Base-by-base conservation (phyloP, 2,888 invertebrate species). In the Phengaris alcon region DNA sequence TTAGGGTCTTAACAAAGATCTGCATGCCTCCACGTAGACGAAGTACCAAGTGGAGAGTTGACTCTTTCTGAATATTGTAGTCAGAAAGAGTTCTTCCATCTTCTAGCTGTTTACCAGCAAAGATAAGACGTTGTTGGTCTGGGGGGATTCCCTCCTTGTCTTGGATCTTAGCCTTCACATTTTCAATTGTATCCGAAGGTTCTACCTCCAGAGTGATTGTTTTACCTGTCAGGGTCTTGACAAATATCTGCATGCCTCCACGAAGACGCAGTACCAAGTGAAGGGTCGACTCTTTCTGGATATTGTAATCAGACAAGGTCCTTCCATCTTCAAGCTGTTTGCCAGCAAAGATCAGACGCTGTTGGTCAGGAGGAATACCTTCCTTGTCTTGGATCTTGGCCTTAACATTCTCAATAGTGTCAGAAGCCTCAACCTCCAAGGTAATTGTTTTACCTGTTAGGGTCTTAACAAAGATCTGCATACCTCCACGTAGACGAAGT, bases 301-400 rank as follows among this genome's bases (percentile, higher is more conserved):
- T 87, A 0, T 87, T 87, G 69, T 86, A 85, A 69, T 86, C 84
- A 0, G 85, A 85, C 0, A 86, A 75, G 0, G 85, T 86, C 75
- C 86, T 84, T 0, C 88, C 88, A 77, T 88, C 88, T 78, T 88
- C 90, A 82, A 90, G 59, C 86, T 80, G 79, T 6, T 85, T 85
- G 0, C 85, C 85, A 0, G 85, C 85, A 35, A 85, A 85, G 22
- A 85, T 85, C 5, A 85, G 57, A 75, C 77, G 79, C 81, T 90
- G 90, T 72, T 90, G 90, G 79, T 90, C 90, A 87, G 95, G 95
- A 2, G 95, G 94, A 78, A 95, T 95, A 3, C 94, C 94, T 75
- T 84, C 90, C n/a, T 90, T 90, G 68, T 90, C 90, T 46, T 90
- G 90, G 3, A 90, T 90, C 54, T 90, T 90, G 8, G 80, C 80